Evolutionary conservation across 2,113 vertebrate genomes (phyloP).

Genomic region (Oreochromis spilurus): DNA sequence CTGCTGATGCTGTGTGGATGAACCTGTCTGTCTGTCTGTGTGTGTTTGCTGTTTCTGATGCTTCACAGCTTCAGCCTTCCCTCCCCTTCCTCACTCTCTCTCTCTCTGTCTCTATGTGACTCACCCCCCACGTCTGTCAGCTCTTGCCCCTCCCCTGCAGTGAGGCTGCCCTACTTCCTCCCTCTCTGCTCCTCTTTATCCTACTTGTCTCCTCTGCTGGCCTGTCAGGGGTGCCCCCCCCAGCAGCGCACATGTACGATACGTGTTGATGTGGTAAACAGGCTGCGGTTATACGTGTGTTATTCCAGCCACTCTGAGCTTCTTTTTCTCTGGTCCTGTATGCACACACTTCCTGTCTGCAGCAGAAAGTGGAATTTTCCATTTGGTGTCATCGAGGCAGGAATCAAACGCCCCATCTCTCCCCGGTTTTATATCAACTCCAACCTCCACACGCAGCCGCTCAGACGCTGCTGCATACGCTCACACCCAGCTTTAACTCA

Average conservation of each 20-base stretch:
- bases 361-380: background rate
- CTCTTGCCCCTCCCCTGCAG: conserved; percentile 52
- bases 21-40: background rate
- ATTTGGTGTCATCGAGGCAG: background rate
- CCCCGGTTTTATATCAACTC: background rate
- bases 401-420: background rate
- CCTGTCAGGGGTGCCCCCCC: background rate
- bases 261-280: background rate
- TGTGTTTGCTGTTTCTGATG: conserved; percentile 1
- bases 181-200: background rate
- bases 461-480: background rate
- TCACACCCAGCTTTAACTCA: background rate
- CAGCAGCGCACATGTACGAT: background rate
- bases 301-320: background rate
- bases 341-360: background rate
- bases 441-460: background rate
- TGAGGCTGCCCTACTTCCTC: conserved; percentile 46
- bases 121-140: conserved; percentile 12
- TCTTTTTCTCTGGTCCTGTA: background rate
- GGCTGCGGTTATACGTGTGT: background rate
- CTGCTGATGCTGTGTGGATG: background rate
- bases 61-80: background rate
- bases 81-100: background rate
- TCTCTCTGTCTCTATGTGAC: conserved; percentile 6
- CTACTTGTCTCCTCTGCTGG: background rate